Percentiles rank a stretch among this genome's conserved stretches.
phyloP scores from a whole-genome alignment of 1,140 invertebrate genomes.

The Drosophila oshimai region DNA sequence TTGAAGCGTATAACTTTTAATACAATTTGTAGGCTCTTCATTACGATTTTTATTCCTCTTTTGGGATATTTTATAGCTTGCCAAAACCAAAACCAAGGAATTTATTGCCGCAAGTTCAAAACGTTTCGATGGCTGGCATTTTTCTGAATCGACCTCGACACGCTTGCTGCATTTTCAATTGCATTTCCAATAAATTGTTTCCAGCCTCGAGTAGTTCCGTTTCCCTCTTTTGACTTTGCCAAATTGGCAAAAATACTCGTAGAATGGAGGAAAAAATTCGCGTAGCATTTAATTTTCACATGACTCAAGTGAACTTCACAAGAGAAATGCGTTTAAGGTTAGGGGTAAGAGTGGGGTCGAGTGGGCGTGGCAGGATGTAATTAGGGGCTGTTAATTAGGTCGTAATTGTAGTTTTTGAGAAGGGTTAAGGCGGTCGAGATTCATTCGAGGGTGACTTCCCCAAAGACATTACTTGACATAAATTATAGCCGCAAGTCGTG shows the following conservation, averaged over 20 bases:
- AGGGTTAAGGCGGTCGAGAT: background rate
- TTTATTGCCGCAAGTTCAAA: constrained; percentile 77
- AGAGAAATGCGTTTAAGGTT: constrained; percentile 46
- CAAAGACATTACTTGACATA: constrained; percentile 23
- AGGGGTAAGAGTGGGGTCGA: background rate
- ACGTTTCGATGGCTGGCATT: constrained; percentile 40
- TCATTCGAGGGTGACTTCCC: constrained; percentile 12
- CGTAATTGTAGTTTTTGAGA: constrained; percentile 36
- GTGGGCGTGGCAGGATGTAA: constrained; percentile 22
- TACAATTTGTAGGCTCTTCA: constrained; percentile 74
- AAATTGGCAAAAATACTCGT: constrained; percentile 36
- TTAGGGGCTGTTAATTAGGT: constrained; percentile 47
- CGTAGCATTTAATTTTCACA: constrained; percentile 58
- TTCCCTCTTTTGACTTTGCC: background rate
- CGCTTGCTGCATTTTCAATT: constrained; percentile 71
- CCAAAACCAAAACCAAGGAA: constrained; percentile 50
- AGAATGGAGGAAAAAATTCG: constrained; percentile 7
- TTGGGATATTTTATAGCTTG: constrained; percentile 25
- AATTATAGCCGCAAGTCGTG: constrained; percentile 6
- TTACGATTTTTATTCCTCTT: constrained; percentile 51
- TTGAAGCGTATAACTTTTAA: constrained; percentile 17
- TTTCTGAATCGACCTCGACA: constrained; percentile 40
- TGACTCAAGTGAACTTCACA: constrained; percentile 45
- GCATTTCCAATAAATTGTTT: constrained; percentile 60
- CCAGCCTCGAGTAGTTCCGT: constrained; percentile 28